phyloP scores from a whole-genome alignment of 2,113 vertebrate genomes.

The Smithornis capensis region DNA sequence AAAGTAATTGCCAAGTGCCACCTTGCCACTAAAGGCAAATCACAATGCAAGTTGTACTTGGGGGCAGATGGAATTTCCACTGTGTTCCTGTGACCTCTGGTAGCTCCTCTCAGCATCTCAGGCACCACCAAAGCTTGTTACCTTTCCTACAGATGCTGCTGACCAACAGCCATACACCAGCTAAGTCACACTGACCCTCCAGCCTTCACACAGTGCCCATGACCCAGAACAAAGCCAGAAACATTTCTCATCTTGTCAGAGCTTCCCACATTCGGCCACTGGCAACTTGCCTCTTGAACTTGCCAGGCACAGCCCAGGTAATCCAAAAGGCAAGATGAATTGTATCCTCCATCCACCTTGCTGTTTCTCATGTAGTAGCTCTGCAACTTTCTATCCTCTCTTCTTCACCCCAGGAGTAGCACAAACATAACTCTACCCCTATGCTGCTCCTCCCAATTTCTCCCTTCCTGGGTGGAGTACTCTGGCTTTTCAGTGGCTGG shows the following conservation, averaged over 20 bases:
- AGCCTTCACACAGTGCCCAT: rapidly evolving
- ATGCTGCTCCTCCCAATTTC: background rate
- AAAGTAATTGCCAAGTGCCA: background rate
- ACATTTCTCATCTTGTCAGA: background rate
- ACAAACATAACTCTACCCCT: rapidly evolving
- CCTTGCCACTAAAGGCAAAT: background rate
- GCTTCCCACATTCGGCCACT: background rate
- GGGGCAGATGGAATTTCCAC: background rate
- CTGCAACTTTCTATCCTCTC: background rate
- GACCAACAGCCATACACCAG: background rate
- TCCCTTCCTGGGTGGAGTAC: background rate
- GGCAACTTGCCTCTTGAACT: background rate
- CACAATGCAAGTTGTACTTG: no score
- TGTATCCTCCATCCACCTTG: background rate
- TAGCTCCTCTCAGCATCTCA: background rate
- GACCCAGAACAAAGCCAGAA: background rate
- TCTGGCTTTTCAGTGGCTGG: background rate
- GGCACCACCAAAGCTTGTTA: background rate
- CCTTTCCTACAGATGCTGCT: background rate
- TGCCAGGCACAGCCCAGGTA: background rate
- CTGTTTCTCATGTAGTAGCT: background rate
- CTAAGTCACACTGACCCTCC: background rate
- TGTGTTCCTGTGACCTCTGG: background rate
- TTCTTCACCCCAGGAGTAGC: background rate
- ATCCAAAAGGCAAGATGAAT: background rate